phyloP scores from a whole-genome alignment of 2,113 vertebrate species.

The Puntigrus tetrazona region DNA sequence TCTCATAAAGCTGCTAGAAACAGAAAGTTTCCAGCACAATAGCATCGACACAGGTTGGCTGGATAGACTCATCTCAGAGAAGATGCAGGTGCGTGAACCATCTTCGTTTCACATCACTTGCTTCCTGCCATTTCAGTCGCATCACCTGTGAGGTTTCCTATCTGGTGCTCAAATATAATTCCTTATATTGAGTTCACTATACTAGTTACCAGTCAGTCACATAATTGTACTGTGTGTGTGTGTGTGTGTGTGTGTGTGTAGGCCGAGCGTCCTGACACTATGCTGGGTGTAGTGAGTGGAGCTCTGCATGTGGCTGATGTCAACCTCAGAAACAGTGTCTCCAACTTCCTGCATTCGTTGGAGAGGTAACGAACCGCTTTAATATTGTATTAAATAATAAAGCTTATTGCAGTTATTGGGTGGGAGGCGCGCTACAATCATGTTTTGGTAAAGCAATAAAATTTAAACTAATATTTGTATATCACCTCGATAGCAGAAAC shows the following conservation, averaged over 20 bases:
- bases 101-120: background rate
- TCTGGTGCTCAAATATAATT: background rate
- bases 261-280: conserved; percentile 96
- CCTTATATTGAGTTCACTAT: background rate
- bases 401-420: background rate
- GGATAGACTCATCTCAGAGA: conserved; percentile 94
- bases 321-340: conserved; percentile 91
- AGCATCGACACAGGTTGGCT: conserved; percentile 97
- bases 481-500: background rate
- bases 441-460: background rate
- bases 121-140: background rate
- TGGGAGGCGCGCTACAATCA: background rate
- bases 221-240: no score
- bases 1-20: conserved; percentile 95
- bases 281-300: conserved; percentile 94
- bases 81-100: conserved; percentile 88
- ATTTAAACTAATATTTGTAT: background rate
- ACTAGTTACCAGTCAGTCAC: background rate
- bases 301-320: conserved; percentile 96
- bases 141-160: background rate
- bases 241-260: conserved; percentile 59
- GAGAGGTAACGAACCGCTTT: conserved; percentile 81
- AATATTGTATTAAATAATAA: background rate
- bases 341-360: conserved; percentile 96
- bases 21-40: conserved; percentile 96